Evolutionary conservation across 2,797 vertebrate species (phyloP), one percentile per base, ranked within the genome.

Genomic region (Eospalax fontanierii): DNA sequence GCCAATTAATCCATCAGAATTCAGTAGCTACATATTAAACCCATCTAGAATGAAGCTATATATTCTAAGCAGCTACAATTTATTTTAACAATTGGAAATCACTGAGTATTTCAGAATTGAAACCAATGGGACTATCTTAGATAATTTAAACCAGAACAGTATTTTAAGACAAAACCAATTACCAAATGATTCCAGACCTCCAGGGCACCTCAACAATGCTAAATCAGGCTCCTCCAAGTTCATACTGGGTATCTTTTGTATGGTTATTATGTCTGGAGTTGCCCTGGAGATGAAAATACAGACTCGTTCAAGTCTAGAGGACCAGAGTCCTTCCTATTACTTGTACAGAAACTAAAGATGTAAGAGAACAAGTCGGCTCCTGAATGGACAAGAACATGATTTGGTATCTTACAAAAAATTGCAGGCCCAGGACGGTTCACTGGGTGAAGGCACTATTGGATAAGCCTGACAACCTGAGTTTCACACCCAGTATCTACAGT

Each of bases 161-260:
- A 5, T 28, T 46, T 82, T 43, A 89, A 92, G 84, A 85, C 59
- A 95, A 93, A 88, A 90, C n/a, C 50, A 54, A 83, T 95, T 89
- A 93, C n/a, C 73, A 80, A 91, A 28, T 8, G 12, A 87, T 84
- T 75, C 63, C 71, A 92, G 84, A 57, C 24, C 16, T 78, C 46
- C 21, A n/a, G 46, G 10, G 21, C 73, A 4, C 6, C 26, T 4
- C 59, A 35, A 24, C 9, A 16, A 43, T 66, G 35, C 57, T 24
- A 95, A 80, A 40, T 2, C 75, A 9, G 43, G 24, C 30, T 33
- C 66, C 30, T 68, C 54, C 14, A 71, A 68, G 70, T 71, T 87
- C 54, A 78, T 35, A 30, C 10, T 79, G 28, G 6, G 2, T 71
- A 40, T 68, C 30, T 94, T 87, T 61, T 66, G 0, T 28, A 38